Evolutionary conservation across 1,140 invertebrate species (phyloP).

Genomic region (Platyscapa corneri): DNA sequence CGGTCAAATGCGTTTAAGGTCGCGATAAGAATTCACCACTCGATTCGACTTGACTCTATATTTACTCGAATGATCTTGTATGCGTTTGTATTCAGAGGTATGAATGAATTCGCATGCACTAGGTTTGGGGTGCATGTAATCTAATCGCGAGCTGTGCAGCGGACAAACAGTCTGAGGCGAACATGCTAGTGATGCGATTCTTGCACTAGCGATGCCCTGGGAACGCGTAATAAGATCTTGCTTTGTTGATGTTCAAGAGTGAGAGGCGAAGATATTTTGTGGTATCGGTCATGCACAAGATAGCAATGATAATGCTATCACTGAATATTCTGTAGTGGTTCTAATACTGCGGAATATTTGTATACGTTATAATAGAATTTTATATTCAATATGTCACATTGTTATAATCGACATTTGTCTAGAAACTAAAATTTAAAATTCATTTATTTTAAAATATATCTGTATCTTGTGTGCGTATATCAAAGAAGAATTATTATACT

Average conservation of each 20-base stretch:
- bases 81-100: conserved; percentile 19
- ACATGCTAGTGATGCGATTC: conserved; percentile 19
- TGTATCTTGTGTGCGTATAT: no score
- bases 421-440: no score
- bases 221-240: conserved; percentile 37
- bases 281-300: neutral
- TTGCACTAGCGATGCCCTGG: conserved; percentile 17
- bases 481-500: no score
- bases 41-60: neutral
- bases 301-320: neutral
- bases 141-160: conserved; percentile 27
- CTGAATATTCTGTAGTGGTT: neutral
- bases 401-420: no score
- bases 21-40: neutral
- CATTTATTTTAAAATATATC: no score
- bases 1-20: conserved; percentile 39
- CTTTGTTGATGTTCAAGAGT: conserved; percentile 33
- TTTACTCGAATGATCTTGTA: conserved; percentile 11
- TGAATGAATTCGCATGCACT: conserved; percentile 52
- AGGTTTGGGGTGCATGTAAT: conserved; percentile 15
- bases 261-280: neutral
- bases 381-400: neutral
- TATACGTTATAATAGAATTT: neutral
- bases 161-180: conserved; percentile 37
- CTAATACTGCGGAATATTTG: neutral